Percentiles rank a stretch among this genome's conserved stretches.
Conservation (phyloP, 2,797 vertebrate species). For the Cuculus canorus region DNA sequence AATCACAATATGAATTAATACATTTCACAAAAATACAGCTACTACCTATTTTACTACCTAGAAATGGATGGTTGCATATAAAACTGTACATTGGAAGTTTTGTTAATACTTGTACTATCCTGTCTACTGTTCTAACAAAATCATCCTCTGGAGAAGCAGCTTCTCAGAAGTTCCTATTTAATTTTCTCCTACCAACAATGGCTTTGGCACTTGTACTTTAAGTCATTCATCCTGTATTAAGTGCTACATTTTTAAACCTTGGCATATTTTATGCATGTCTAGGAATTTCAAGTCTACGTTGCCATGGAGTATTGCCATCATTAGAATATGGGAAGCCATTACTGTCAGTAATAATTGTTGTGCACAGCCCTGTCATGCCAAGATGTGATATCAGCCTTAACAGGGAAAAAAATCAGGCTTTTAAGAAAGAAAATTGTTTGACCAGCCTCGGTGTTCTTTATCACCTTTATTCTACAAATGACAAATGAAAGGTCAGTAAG, state of each 20-base stretch:
- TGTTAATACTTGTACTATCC: not conserved
- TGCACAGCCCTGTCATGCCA: not conserved
- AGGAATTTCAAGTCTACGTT: not conserved
- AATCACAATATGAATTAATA: not conserved
- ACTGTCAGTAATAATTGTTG: not conserved
- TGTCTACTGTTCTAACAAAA: not conserved
- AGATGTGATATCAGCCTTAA: not conserved
- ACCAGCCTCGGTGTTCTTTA: slow-evolving; percentile 66
- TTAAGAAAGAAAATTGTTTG: slow-evolving; percentile 68
- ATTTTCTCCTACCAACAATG: not conserved
- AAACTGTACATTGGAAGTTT: not conserved
- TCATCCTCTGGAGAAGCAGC: not conserved
- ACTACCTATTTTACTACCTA: not conserved
- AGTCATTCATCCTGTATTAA: not conserved
- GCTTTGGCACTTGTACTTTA: not conserved
- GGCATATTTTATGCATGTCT: not conserved
- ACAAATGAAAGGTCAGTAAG: slow-evolving; percentile 72
- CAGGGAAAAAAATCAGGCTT: not conserved
- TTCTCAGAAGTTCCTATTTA: not conserved
- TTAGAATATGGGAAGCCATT: not conserved
- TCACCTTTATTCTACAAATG: slow-evolving; percentile 75
- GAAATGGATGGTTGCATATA: not conserved
- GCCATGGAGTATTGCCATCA: not conserved
- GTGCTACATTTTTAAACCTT: not conserved
- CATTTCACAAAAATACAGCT: not conserved